Base-by-base conservation (phyloP, 2,888 invertebrate genomes). In the Lithophane leautieri region DNA sequence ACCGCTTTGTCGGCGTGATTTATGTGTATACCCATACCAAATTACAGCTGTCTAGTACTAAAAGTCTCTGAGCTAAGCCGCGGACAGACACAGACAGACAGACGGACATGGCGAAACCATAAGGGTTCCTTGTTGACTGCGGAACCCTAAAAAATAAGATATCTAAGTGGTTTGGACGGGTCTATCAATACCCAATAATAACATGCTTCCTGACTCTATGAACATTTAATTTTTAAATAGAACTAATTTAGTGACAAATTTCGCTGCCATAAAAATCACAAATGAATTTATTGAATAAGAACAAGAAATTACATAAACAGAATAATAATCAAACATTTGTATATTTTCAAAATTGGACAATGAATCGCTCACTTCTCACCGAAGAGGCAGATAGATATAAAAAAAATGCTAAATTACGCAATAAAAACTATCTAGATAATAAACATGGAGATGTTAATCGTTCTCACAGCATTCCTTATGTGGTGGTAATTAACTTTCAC, bases 401-500 rank as follows among this genome's bases (percentile, higher is more conserved):
- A 16, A 25, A n/a, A 79, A 65, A 66, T 70, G 34, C 44, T 58
- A 73, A 78, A 70, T 4, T 34, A 58, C 16, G 58, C 16, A 63
- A 60, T 22, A 56, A 60, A 63, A 44, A 56, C 9, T 50, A 77
- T 70, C 70, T 81, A 76, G 66, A 67, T 62, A 56, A 50, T 25
- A 67, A 77, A 65, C 65, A 60, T 40, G 52, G 25, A 58, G 47
- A 62, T 83, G 80, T 60, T 80, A 85, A 78, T 78, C 22, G 44
- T 50, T 70, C 61, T 42, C 54, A 80, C 83, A 83, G 74, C 79
- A 84, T 86, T 87, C 90, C 90, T 87, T 91, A 89, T 91, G 90
- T 75, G 88, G 89, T 80, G 82, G 87, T 91, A 90, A 93, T 92
- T 91, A 90, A 93, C 95, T 95, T 95, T 95, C 95, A 89, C 94